Percentiles rank a stretch among this genome's conserved stretches.
Conservation (phyloP, 2,888 invertebrate species). For the Noctua comes region DNA sequence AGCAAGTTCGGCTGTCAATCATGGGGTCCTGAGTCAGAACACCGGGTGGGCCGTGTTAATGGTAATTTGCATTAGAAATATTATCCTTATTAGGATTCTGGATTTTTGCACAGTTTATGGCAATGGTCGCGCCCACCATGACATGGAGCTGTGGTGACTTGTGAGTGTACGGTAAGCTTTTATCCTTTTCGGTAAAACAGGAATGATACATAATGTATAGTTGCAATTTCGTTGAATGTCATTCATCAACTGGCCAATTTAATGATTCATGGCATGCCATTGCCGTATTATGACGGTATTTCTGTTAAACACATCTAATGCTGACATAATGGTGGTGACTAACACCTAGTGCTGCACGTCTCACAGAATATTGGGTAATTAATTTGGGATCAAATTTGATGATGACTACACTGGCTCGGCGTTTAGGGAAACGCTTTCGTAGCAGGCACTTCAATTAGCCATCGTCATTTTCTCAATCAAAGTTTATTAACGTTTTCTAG, state of each 20-base stretch:
- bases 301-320: background rate
- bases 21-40: background rate
- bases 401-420: background rate
- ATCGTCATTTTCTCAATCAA: background rate
- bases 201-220: background rate
- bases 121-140: background rate
- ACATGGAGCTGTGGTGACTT: background rate
- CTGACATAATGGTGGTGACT: slow-evolving; percentile 21
- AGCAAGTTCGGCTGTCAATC: background rate
- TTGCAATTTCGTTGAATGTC: background rate
- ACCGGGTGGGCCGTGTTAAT: background rate
- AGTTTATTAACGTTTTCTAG: background rate
- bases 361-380: background rate
- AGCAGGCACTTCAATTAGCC: background rate
- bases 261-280: slow-evolving; percentile 15
- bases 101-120: background rate
- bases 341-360: background rate
- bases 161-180: background rate
- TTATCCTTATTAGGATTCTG: background rate
- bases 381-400: background rate
- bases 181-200: background rate
- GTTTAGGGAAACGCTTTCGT: background rate
- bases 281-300: background rate
- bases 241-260: background rate
- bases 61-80: background rate